Evolutionary conservation across 2,113 vertebrate species (phyloP).

Genomic region (Montifringilla adamsi): DNA sequence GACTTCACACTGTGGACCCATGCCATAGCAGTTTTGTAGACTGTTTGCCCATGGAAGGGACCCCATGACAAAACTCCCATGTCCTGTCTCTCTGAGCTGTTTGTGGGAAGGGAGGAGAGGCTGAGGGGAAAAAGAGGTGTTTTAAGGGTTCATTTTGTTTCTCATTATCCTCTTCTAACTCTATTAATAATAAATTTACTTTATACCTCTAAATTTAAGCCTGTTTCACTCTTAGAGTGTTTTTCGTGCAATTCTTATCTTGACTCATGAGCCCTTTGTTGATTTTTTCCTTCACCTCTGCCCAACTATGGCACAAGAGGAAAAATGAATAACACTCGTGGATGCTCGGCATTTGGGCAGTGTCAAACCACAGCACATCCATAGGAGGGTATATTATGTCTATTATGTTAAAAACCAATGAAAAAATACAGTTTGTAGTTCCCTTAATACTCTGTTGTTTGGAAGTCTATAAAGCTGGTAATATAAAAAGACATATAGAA

Average conservation of each 20-base stretch:
- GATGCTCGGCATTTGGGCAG: neutral
- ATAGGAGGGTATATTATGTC: neutral
- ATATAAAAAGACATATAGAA: neutral
- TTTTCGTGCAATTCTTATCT: accelerated
- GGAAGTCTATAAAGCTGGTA: neutral
- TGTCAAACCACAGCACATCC: neutral
- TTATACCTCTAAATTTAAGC: neutral
- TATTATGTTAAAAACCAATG: neutral
- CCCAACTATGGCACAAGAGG: neutral
- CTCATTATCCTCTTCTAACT: neutral
- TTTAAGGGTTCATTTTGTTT: neutral
- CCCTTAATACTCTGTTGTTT: neutral
- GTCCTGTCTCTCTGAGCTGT: neutral
- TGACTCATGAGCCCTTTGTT: neutral
- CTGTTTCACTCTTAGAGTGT: neutral
- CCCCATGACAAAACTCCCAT: neutral
- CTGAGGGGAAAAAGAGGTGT: accelerated
- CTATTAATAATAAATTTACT: neutral
- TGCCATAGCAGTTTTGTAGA: neutral
- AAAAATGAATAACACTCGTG: accelerated
- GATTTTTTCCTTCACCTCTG: neutral
- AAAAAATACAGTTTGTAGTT: neutral
- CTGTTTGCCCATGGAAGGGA: neutral
- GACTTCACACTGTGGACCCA: no score
- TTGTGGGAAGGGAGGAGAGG: no score